Conservation (phyloP, 1,140 invertebrate species). For the Leptonema lineaticorne region DNA sequence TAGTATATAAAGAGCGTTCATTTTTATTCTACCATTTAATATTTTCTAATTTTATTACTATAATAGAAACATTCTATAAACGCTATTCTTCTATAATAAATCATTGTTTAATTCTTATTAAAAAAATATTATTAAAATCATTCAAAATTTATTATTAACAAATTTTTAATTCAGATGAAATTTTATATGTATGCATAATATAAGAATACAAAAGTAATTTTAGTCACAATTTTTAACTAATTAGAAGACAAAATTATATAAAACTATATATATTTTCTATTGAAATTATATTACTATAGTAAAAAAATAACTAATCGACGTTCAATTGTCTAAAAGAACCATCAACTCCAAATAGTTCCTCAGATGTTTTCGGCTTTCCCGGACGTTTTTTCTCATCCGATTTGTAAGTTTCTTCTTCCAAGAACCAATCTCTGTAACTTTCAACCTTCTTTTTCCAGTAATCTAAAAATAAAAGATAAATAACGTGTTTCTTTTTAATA, state of each 20-base stretch:
- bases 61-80: too few relatives aligned
- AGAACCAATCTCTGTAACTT: conserved; percentile 49
- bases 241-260: not conserved
- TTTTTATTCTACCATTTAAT: too few relatives aligned
- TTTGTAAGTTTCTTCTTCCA: conserved; percentile 57
- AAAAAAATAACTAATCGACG: conserved; percentile 59
- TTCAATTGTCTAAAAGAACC: conserved; percentile 60
- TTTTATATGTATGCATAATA: not conserved
- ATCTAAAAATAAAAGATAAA: conserved; percentile 42
- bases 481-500: not conserved
- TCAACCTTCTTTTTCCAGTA: conserved; percentile 50
- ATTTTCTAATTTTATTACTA: too few relatives aligned
- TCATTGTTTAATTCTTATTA: too few relatives aligned
- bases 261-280: too few relatives aligned
- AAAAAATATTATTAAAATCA: too few relatives aligned
- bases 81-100: too few relatives aligned
- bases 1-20: too few relatives aligned
- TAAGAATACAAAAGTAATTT: not conserved
- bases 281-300: not conserved
- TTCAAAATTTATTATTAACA: too few relatives aligned
- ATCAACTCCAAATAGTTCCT: conserved; percentile 58
- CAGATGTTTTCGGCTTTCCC: conserved; percentile 54
- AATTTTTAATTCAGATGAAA: not conserved
- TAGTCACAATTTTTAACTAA: not conserved
- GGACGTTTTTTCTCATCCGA: conserved; percentile 60